phyloP scores from a whole-genome alignment of 1,140 invertebrate species.

The Penaeus chinensis region DNA sequence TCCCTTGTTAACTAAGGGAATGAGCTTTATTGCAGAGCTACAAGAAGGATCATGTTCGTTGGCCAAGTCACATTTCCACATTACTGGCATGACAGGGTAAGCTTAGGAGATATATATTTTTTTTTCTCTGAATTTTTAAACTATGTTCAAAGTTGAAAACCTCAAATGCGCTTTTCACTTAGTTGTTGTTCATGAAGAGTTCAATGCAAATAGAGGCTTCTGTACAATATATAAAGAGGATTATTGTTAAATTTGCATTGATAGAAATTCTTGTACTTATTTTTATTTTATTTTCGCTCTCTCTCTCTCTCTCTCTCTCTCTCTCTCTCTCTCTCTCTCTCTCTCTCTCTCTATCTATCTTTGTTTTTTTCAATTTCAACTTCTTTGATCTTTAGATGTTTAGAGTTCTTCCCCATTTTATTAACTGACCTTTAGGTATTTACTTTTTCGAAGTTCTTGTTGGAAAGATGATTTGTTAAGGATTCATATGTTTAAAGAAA shows the following conservation, averaged over 20 bases:
- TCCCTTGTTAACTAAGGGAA: too few relatives aligned
- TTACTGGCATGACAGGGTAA: conserved; percentile 52
- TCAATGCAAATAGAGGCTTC: conserved; percentile 40
- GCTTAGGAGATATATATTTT: conserved; percentile 33
- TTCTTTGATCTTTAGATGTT: too few relatives aligned
- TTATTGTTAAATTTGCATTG: conserved; percentile 7
- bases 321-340: background rate
- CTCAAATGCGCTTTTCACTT: conserved; percentile 35
- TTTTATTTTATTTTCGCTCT: background rate
- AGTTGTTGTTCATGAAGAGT: conserved; percentile 15
- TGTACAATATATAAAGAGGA: conserved; percentile 26
- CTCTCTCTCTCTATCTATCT: background rate
- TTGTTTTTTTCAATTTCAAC: too few relatives aligned
- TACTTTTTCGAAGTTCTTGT: too few relatives aligned
- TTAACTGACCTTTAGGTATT: too few relatives aligned
- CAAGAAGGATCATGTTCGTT: background rate
- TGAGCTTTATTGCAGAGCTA: conserved; percentile 4
- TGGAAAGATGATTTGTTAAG: too few relatives aligned
- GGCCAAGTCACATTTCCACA: conserved; percentile 20
- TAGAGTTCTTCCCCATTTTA: too few relatives aligned
- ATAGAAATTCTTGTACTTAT: conserved; percentile 28
- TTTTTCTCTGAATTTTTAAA: conserved; percentile 24
- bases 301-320: background rate
- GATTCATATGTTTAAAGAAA: too few relatives aligned
- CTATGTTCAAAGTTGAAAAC: conserved; percentile 36